These are phyloP conservation scores for Poeciliopsis turneri DNA, from an alignment of 2,797 vertebrate species.

Conservation along the genomic window DNA sequence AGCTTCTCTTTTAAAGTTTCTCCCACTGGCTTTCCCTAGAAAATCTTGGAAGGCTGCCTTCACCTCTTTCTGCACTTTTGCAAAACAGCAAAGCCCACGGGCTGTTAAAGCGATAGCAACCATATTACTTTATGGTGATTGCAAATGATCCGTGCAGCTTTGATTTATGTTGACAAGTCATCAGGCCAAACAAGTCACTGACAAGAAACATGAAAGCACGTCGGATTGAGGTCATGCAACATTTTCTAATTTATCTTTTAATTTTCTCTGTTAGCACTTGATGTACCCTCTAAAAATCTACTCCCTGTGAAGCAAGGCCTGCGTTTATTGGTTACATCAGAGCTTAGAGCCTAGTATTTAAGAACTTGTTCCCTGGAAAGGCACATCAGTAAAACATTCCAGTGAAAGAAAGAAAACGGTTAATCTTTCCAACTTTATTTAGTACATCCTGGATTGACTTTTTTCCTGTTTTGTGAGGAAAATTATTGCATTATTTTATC, in stretches of 20 bases:
- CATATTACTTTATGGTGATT: conserved; percentile 43
- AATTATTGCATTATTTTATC: conserved; percentile 3
- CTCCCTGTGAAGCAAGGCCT: conserved; percentile 30
- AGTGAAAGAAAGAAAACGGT: conserved; percentile 11
- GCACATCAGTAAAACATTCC: conserved; percentile 23
- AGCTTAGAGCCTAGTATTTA: conserved; percentile 4
- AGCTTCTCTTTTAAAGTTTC: conserved; percentile 69
- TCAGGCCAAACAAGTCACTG: conserved; percentile 8
- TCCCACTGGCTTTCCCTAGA: conserved; percentile 46
- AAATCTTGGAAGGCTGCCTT: conserved; percentile 45
- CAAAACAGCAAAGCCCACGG: conserved; percentile 37
- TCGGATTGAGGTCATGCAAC: conserved; percentile 5
- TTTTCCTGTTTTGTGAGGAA: conserved; percentile 14
- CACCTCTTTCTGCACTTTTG: conserved; percentile 40
- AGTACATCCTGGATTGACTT: not conserved
- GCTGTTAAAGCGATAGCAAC: conserved; percentile 59
- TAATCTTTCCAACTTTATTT: conserved; percentile 15
- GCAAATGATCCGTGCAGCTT: conserved; percentile 57
- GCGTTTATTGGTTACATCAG: conserved; percentile 26
- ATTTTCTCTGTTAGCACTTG: conserved; percentile 13
- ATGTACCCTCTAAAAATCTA: conserved; percentile 26
- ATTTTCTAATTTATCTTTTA: conserved; percentile 16
- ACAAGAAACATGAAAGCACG: conserved; percentile 27
- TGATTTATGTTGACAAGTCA: conserved; percentile 52
- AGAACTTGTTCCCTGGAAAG: conserved; percentile 3